phyloP scores from a whole-genome alignment of 1,140 invertebrate genomes.

The Yoshiicerus persimilis region DNA sequence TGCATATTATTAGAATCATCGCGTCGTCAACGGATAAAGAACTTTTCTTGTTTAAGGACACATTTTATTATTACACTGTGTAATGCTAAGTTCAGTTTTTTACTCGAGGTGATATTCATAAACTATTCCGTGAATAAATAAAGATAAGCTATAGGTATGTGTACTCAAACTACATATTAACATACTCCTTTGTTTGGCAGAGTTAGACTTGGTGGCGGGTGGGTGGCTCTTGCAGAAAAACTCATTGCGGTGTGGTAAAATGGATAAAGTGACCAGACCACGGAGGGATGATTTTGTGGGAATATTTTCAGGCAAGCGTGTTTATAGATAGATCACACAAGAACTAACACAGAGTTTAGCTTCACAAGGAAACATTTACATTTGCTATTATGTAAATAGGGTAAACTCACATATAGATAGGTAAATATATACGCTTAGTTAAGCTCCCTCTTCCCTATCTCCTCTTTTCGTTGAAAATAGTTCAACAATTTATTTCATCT shows the following conservation, averaged over 20 bases:
- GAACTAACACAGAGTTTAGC: neutral
- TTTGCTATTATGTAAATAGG: neutral
- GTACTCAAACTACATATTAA: too few species aligned
- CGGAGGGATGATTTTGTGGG: slow-evolving; percentile 5
- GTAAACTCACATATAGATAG: neutral
- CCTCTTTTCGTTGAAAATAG: neutral
- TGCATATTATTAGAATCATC: neutral
- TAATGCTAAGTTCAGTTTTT: neutral
- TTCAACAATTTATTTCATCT: neutral
- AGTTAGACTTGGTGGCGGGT: neutral
- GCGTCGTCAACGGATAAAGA: neutral
- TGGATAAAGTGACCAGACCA: slow-evolving; percentile 3
- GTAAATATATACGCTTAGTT: too few species aligned
- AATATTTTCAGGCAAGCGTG: neutral
- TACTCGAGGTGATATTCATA: too few species aligned
- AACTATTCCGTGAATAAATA: neutral
- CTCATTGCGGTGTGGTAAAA: neutral
- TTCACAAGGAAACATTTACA: neutral
- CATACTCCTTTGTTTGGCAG: neutral
- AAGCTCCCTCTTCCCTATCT: neutral
- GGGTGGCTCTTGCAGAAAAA: neutral
- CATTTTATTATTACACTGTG: neutral
- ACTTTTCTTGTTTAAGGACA: neutral
- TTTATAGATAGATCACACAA: neutral
- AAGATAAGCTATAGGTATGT: too few species aligned